Evolutionary conservation across 2,113 vertebrate genomes (phyloP).

Genomic region (Motacilla tschutschensis): DNA sequence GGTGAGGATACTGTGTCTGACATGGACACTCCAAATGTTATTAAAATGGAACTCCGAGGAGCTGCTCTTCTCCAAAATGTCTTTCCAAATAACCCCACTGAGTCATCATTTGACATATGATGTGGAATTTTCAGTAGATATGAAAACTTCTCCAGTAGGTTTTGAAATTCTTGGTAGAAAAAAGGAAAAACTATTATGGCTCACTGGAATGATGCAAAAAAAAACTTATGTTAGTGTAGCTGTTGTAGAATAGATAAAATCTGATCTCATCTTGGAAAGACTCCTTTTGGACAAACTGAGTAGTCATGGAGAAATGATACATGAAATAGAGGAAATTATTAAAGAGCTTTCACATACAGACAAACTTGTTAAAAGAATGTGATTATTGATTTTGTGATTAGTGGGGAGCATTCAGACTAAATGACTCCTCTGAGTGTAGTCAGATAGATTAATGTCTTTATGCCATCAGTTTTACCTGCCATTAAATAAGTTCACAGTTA

Average conservation of each 20-base stretch:
- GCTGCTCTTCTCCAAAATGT: not conserved
- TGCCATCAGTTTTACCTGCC: not conserved
- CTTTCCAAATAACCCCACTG: not conserved
- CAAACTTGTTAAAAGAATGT: constrained; percentile 27
- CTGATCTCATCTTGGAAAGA: not conserved
- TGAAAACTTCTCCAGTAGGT: not conserved
- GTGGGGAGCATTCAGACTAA: constrained; percentile 14
- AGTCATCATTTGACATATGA: not conserved
- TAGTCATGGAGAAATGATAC: not conserved
- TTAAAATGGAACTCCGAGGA: not conserved
- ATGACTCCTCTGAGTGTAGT: constrained; percentile 28
- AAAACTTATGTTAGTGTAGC: not conserved
- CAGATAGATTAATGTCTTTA: constrained; percentile 12
- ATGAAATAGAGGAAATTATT: constrained; percentile 14
- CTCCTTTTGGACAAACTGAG: not conserved
- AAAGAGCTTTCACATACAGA: constrained; percentile 16
- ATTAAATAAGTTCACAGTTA: constrained; percentile 12
- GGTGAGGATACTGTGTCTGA: not conserved
- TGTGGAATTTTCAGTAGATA: not conserved
- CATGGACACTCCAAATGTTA: not conserved
- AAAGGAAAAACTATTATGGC: not conserved
- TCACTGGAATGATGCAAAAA: not conserved
- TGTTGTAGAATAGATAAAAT: not conserved
- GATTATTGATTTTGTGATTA: constrained; percentile 61
- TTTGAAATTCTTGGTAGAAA: not conserved